Base-by-base conservation (phyloP, 2,113 vertebrate species). In the Erythrolamprus reginae region DNA sequence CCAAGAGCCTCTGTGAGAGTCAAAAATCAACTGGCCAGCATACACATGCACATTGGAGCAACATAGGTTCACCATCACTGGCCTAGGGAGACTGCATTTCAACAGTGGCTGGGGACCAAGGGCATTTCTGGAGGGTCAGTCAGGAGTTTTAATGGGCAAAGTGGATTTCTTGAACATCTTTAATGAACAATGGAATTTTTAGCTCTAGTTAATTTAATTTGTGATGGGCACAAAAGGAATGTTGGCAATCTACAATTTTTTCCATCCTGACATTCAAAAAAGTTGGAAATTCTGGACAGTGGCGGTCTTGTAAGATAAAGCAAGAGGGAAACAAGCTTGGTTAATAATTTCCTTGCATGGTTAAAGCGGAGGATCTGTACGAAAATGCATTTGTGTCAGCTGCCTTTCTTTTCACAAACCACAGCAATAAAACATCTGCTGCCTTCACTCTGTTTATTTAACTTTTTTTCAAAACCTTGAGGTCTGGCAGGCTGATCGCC, bases 391-490 rank as follows among this genome's bases (percentile, higher is more conserved):
- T n/a, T 33, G 61, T 17, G n/a, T 33, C 9, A n/a, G 17, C 33
- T 87, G 51, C 33, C 51, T 52, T n/a, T 86, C 50, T 86, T 86
- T 55, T 56, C 52, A 87, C 24, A 53, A 24, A 28, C 2, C 84
- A 87, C 86, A 87, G 52, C 86, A 87, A 87, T 87, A 87, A 87
- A 87, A 56, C 42, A 47, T 87, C 38, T 56, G 52, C 42, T 1
- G 26, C 61, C 12, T 45, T 87, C 12, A 7, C 83, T 70, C 61
- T 70, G 61, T 33, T 70, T 70, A 33, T 33, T 65, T 6, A 17
- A 33, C n/a, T 70, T n/a, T 1, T 70, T 17, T 70, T 33, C n/a
- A 70, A 70, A 33, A 70, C 15, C 61, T n/a, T n/a, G 58, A 28
- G 58, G 12, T 33, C 12, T 70, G 61, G n/a, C 61, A 70, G 61